Evolutionary conservation across 2,797 vertebrate species (phyloP).

Genomic region (Ambastaia sidthimunki): DNA sequence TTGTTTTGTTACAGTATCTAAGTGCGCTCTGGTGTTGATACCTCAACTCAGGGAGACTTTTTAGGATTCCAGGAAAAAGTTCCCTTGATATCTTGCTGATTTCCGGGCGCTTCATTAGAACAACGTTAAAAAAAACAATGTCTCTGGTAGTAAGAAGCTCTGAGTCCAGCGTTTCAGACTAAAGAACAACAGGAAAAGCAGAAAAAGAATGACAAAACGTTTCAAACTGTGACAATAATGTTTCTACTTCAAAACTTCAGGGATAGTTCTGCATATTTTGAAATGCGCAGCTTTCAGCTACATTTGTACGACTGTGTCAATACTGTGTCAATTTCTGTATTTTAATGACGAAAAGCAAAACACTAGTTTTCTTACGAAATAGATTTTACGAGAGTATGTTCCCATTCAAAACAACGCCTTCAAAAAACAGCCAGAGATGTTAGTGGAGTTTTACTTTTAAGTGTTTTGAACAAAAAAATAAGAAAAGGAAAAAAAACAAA

Average conservation of each 20-base stretch:
- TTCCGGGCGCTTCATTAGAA: constrained; percentile 79
- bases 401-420: constrained; percentile 72
- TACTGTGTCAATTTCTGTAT: constrained; percentile 88
- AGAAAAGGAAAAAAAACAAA: constrained; percentile 2
- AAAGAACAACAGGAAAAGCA: constrained; percentile 61
- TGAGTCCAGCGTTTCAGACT: neutral
- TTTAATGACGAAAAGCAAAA: constrained; percentile 87
- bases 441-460: constrained; percentile 53
- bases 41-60: constrained; percentile 69
- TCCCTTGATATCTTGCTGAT: constrained; percentile 76
- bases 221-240: constrained; percentile 83
- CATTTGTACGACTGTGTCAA: constrained; percentile 81
- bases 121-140: constrained; percentile 81
- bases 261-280: constrained; percentile 79
- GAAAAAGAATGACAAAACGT: constrained; percentile 66
- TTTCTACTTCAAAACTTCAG: constrained; percentile 85
- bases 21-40: constrained; percentile 39
- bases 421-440: constrained; percentile 68
- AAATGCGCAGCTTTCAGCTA: constrained; percentile 77
- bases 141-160: constrained; percentile 76
- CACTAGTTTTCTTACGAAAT: constrained; percentile 89
- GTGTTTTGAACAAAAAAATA: constrained; percentile 53
- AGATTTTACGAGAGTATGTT: constrained; percentile 79
- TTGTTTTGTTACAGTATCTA: constrained; percentile 14
- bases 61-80: constrained; percentile 76